phyloP scores from a whole-genome alignment of 2,888 invertebrate genomes.

The Synanthedon myopaeformis region DNA sequence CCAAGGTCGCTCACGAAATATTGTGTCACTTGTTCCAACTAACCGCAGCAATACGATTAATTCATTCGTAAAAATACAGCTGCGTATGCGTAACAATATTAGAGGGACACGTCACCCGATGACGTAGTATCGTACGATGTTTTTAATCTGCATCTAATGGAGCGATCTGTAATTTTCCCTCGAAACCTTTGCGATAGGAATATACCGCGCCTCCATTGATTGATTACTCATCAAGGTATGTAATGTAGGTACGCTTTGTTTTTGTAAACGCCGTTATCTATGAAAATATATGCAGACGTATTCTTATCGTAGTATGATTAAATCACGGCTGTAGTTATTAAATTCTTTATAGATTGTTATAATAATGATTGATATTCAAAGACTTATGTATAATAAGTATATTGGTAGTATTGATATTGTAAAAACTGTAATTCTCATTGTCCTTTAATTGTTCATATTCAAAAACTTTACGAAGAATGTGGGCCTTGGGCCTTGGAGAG shows the following conservation, averaged over 20 bases:
- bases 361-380: no score
- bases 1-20: not conserved
- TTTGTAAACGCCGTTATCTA: not conserved
- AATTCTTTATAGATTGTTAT: no score
- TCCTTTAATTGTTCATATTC: no score
- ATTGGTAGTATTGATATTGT: no score
- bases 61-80: not conserved
- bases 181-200: slow-evolving; percentile 7
- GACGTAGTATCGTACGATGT: slow-evolving; percentile 55
- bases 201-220: slow-evolving; percentile 17
- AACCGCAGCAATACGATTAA: not conserved
- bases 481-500: no score
- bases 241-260: not conserved
- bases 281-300: not conserved
- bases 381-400: no score
- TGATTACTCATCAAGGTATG: not conserved
- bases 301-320: not conserved
- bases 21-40: not conserved
- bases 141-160: slow-evolving; percentile 19
- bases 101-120: slow-evolving; percentile 33
- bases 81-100: not conserved
- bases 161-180: slow-evolving; percentile 8
- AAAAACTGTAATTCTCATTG: no score
- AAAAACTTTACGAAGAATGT: no score
- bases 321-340: not conserved